Conservation (phyloP, 2,113 vertebrate genomes). For the Etheostoma cragini region DNA sequence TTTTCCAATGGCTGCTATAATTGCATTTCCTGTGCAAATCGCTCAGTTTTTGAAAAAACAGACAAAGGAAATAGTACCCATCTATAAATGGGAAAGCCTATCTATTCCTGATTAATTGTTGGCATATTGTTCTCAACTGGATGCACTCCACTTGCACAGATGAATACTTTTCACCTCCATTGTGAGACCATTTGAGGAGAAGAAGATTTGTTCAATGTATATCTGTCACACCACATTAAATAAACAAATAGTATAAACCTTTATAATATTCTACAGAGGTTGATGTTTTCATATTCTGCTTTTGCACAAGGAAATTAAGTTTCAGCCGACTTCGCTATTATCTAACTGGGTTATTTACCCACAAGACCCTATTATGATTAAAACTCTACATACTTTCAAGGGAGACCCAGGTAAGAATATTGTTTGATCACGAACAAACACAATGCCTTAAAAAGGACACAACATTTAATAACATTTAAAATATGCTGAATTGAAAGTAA, state of each 20-base stretch:
- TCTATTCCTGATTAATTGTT: constrained; percentile 79
- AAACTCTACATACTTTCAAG: neutral
- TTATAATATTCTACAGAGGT: neutral
- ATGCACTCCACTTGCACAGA: constrained; percentile 72
- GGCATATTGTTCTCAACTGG: constrained; percentile 77
- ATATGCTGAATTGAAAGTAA: neutral
- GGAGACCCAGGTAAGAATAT: neutral
- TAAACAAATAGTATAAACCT: constrained; percentile 34
- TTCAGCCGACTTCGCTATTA: neutral
- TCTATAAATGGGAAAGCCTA: constrained; percentile 66
- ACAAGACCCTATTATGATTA: constrained; percentile 5
- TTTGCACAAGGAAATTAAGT: neutral
- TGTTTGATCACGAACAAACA: neutral
- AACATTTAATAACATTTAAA: constrained; percentile 2
- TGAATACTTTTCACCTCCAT: constrained; percentile 67
- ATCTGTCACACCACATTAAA: constrained; percentile 49
- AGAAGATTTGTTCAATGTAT: constrained; percentile 27
- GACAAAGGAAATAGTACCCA: constrained; percentile 65
- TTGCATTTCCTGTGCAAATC: constrained; percentile 80
- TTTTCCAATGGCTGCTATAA: constrained; percentile 71
- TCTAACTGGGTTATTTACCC: neutral
- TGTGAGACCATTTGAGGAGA: constrained; percentile 49
- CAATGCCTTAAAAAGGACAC: neutral
- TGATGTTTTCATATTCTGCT: constrained; percentile 19
- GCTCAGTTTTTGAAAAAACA: constrained; percentile 58